phyloP scores from a whole-genome alignment of 2,113 vertebrate species.

The Bettongia penicillata region DNA sequence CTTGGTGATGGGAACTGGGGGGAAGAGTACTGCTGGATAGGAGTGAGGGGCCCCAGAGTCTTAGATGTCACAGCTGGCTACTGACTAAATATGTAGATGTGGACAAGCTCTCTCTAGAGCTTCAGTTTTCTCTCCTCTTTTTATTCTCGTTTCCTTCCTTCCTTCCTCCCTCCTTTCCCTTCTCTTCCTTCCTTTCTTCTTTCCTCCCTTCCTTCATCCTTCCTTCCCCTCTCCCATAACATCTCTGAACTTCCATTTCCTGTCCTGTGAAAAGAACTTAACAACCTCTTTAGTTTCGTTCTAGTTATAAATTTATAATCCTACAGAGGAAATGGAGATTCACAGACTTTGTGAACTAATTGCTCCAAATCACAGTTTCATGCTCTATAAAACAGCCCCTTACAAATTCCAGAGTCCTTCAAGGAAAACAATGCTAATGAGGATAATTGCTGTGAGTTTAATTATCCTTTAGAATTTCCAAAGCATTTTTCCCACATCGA shows the following conservation, averaged over 20 bases:
- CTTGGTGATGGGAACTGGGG: no score
- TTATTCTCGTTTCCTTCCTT: neutral
- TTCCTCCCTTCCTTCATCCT: no score
- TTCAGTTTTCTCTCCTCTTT: neutral
- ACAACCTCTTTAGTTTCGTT: neutral
- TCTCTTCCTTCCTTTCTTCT: no score
- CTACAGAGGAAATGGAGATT: neutral
- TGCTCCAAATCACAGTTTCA: neutral
- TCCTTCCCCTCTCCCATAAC: neutral
- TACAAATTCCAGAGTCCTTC: neutral
- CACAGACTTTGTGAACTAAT: neutral
- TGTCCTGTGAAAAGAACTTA: neutral
- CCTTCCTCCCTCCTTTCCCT: no score
- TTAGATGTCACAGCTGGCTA: neutral
- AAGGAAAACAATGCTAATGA: neutral
- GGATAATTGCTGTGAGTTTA: neutral
- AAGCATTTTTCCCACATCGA: neutral
- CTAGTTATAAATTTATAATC: neutral
- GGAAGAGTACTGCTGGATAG: neutral
- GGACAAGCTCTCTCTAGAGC: neutral
- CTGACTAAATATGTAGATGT: neutral
- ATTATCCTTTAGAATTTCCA: neutral
- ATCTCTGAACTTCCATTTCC: neutral
- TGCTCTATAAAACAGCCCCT: neutral
- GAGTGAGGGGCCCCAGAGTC: neutral